Evolutionary conservation across 2,888 invertebrate species (phyloP), one percentile per base, ranked within the genome.

Genomic region (Minunthozetes semirufus): DNA sequence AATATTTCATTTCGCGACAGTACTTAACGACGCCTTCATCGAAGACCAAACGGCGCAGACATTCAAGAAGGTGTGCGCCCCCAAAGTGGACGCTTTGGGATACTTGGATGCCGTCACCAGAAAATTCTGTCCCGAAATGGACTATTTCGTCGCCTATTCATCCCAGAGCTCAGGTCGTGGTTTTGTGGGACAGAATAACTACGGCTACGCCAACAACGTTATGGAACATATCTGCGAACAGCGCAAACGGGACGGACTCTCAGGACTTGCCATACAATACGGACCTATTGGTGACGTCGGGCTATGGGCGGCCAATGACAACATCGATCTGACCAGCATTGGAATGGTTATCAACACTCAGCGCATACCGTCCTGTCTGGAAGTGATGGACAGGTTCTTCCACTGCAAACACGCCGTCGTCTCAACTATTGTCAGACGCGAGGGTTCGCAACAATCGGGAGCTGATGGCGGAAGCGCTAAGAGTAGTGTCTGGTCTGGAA

Each of bases 211-310:
- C 73, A 98, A 98, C 85, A 95, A 96, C 0, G 90, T 90, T 66
- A 97, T 98, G 97, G 98, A 98, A 85, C 88, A 97, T 77, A 88
- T 97, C 77, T 91, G 91, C 82, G 97, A 95, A 85, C 88, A 87
- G 77, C 88, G 95, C 73, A 91, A 90, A 84, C 87, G 86, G 38
- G 89, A 88, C 11, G 42, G 42, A 59, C 86, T 94, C 79, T 94
- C 95, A 22, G 97, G 87, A 48, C 83, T 90, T 71, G 94, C 97
- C 56, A 93, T 98, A 80, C 97, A 98, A 84, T 98, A 98, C 97
- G 98, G 98, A 79, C 97, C 96, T 77, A 92, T 98, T 81, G 97
- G 95, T 76, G 97, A 98, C 83, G 96, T 96, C 50, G 98, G 98
- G n/a, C n/a, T n/a, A n/a, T n/a, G n/a, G n/a, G n/a, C n/a, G n/a